phyloP scores from a whole-genome alignment of 1,140 invertebrate species.

The Muscidifurax raptorellus region DNA sequence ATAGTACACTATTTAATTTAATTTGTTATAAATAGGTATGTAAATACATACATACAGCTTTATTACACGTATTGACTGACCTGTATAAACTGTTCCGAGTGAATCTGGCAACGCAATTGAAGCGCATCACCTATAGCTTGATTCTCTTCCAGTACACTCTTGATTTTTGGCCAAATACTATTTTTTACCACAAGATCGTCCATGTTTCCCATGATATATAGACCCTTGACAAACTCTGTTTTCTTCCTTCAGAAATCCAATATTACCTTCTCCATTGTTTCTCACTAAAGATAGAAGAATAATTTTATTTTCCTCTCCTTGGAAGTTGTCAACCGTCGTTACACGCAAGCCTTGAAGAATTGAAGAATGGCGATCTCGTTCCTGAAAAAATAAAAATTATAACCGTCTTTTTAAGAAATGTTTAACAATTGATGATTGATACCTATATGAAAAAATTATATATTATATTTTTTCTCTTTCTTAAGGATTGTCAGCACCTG shows the following conservation, averaged over 20 bases:
- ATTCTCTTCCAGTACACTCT: slow-evolving; percentile 69
- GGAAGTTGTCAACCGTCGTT: slow-evolving; percentile 87
- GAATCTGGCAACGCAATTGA: slow-evolving; percentile 23
- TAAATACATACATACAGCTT: no score
- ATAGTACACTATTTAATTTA: background rate
- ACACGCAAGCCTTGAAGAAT: slow-evolving; percentile 76
- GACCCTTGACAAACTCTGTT: slow-evolving; percentile 85
- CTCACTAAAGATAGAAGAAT: slow-evolving; percentile 89
- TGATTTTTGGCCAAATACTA: slow-evolving; percentile 77
- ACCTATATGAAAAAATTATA: no score
- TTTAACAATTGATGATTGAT: no score
- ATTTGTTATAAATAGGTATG: background rate
- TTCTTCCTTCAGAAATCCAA: slow-evolving; percentile 85
- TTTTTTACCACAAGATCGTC: slow-evolving; percentile 75
- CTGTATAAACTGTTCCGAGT: background rate
- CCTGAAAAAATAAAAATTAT: background rate
- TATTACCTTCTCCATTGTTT: slow-evolving; percentile 80
- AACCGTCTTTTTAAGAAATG: no score
- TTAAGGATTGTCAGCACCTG: no score
- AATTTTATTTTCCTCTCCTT: slow-evolving; percentile 91
- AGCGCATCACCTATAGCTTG: slow-evolving; percentile 68
- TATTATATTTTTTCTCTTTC: no score
- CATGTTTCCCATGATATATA: slow-evolving; percentile 83
- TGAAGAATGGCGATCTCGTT: background rate
- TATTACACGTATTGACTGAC: no score